Base-by-base conservation (phyloP, 2,888 invertebrate species). In the Rhamnusium bicolor region DNA sequence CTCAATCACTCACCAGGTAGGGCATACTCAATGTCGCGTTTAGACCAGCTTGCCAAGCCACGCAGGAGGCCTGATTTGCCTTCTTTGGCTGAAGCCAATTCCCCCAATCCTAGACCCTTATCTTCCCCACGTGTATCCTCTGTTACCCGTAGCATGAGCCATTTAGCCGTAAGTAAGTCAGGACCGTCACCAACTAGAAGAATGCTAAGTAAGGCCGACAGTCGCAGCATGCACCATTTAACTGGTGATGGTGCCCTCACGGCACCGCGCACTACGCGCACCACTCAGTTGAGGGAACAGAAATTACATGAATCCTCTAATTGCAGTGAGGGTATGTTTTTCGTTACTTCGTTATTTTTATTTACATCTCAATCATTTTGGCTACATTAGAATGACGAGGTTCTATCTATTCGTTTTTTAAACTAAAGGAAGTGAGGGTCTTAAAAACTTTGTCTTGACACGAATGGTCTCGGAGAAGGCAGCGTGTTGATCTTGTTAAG, bases 21-120 rank as follows among this genome's bases (percentile, higher is more conserved):
- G 92, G 96, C 96, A 86, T 94, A 94, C 91, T 96, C 96, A 89
- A 96, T 97, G 96, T 95, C 96, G 86, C 94, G 97, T 84, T 93
- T 97, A 90, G 97, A 97, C 92, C 93, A 94, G 88, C 91, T 94
- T 88, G 91, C 94, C 83, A 92, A 92, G 89, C 94, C 94, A 80
- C 91, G 94, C 83, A 86, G 84, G 81, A 90, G 91, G 83, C 91
- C 68, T 79, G 86, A 86, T 77, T 83, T 88, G 81, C 85, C 87
- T 74, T 85, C 88, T 63, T 83, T 88, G 77, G 82, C 86, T 76
- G 88, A 88, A 83, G 81, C 79, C 75, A 72, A 80, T 79, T 75
- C 83, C 68, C 73, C 81, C 71, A 78, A 85, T 74, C 82, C 85
- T 75, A 83, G 84, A 81, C 84, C 86, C 73, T 83, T 84, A 82